Conservation (phyloP, 1,140 invertebrate genomes). For the Acromyrmex echinatior region DNA sequence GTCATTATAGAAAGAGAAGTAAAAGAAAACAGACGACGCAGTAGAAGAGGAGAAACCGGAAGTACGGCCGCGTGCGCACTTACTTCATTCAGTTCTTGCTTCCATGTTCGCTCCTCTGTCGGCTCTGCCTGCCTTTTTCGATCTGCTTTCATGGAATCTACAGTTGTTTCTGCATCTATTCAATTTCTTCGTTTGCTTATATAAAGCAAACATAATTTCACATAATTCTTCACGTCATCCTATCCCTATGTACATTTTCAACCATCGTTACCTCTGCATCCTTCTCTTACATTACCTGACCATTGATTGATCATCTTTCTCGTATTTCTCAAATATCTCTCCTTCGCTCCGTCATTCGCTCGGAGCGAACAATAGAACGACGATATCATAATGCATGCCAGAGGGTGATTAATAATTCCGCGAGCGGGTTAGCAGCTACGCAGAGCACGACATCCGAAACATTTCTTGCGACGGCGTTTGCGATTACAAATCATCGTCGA, state of each 20-base stretch:
- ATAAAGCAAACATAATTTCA: not conserved
- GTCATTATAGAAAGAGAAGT: constrained; percentile 16
- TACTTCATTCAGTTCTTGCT: constrained; percentile 73
- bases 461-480: constrained; percentile 62
- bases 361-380: constrained; percentile 69
- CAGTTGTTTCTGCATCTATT: constrained; percentile 11
- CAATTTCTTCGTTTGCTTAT: constrained; percentile 17
- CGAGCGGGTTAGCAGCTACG: constrained; percentile 45
- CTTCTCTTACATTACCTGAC: not conserved
- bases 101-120: constrained; percentile 58
- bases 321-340: constrained; percentile 29
- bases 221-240: not conserved
- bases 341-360: constrained; percentile 47
- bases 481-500: constrained; percentile 45
- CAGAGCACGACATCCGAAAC: constrained; percentile 71
- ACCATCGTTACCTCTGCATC: not conserved
- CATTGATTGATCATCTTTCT: not conserved
- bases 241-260: not conserved
- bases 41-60: constrained; percentile 70
- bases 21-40: constrained; percentile 21
- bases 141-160: constrained; percentile 20
- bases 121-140: not conserved
- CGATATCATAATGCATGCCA: constrained; percentile 71
- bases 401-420: constrained; percentile 75
- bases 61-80: constrained; percentile 76